A percentile compares a stretch with the other conserved stretches of the same genome.
These are phyloP conservation scores for Pseudorhombus dupliciocellatus DNA, from an alignment of 2,113 vertebrate species.

Conservation along the genomic window DNA sequence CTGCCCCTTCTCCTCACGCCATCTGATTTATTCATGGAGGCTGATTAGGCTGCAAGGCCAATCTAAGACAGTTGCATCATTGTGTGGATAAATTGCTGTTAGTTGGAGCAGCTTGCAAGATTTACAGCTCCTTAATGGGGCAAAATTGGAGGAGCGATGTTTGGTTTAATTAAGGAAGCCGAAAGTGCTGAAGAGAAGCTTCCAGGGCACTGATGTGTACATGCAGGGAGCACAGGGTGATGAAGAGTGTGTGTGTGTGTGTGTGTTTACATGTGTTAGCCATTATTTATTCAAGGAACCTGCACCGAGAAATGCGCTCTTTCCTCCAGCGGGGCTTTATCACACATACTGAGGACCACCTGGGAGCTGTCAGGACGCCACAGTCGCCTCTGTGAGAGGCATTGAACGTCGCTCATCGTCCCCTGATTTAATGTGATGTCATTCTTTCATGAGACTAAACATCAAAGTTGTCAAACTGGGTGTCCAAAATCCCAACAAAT, in stretches of 20 bases:
- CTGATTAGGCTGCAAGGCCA: constrained; percentile 59
- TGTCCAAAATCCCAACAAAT: too few species aligned
- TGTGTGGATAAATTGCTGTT: constrained; percentile 67
- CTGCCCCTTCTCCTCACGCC: neutral
- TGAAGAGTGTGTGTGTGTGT: constrained; percentile 27
- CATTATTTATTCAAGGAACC: constrained; percentile 51
- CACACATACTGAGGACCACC: constrained; percentile 7
- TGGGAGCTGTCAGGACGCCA: constrained; percentile 5
- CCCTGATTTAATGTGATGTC: neutral
- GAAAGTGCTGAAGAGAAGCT: constrained; percentile 68
- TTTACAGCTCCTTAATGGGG: constrained; percentile 77
- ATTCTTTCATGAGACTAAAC: too few species aligned
- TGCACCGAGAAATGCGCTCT: constrained; percentile 9
- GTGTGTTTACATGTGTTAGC: constrained; percentile 50
- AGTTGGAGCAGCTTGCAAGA: constrained; percentile 61
- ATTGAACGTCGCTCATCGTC: too few species aligned
- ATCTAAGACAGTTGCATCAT: constrained; percentile 49
- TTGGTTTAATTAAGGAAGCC: constrained; percentile 74
- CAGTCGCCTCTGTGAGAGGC: neutral
- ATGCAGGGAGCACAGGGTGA: constrained; percentile 7
- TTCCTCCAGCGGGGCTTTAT: constrained; percentile 3
- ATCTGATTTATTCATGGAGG: constrained; percentile 63
- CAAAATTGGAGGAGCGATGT: constrained; percentile 63
- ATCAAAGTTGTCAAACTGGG: too few species aligned
- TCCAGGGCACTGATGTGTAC: constrained; percentile 47